These are phyloP conservation scores for Leptinotarsa rubiginosa DNA, from an alignment of 2,888 invertebrate genomes.

Conservation along the genomic window DNA sequence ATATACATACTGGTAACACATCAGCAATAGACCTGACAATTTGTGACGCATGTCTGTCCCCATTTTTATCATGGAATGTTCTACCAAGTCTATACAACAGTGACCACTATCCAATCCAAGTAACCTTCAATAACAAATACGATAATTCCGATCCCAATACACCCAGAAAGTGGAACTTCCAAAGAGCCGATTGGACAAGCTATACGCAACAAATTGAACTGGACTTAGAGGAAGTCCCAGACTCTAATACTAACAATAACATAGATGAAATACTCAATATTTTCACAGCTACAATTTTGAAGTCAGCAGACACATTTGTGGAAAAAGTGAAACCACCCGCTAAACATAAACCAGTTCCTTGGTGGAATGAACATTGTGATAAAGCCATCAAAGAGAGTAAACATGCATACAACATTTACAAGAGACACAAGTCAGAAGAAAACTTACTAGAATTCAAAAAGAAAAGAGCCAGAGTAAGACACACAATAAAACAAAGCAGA, in stretches of 20 bases:
- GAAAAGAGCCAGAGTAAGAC: constrained; percentile 6
- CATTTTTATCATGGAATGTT: constrained; percentile 17
- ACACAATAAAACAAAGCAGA: constrained; percentile 16
- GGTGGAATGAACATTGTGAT: constrained; percentile 20
- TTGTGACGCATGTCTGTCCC: not conserved
- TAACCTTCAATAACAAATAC: constrained; percentile 20
- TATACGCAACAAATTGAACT: constrained; percentile 18
- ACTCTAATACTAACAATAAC: constrained; percentile 14
- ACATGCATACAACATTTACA: constrained; percentile 19
- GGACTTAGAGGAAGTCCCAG: constrained; percentile 8
- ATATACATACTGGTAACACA: too few species aligned
- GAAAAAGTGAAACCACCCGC: constrained; percentile 15
- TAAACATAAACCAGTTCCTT: constrained; percentile 19
- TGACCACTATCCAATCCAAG: constrained; percentile 12
- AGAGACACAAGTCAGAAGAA: constrained; percentile 24
- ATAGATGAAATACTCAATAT: constrained; percentile 13
- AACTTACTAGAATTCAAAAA: constrained; percentile 23
- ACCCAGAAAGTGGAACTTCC: not conserved
- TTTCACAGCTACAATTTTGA: constrained; percentile 3
- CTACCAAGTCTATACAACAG: constrained; percentile 10
- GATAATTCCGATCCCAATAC: constrained; percentile 14
- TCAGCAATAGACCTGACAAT: too few species aligned
- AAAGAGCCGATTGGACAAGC: constrained; percentile 7
- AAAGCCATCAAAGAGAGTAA: constrained; percentile 23
- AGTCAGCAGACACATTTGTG: constrained; percentile 1